Conservation (phyloP, 2,113 vertebrate species). For the Sinocyclocheilus maitianheensis region DNA sequence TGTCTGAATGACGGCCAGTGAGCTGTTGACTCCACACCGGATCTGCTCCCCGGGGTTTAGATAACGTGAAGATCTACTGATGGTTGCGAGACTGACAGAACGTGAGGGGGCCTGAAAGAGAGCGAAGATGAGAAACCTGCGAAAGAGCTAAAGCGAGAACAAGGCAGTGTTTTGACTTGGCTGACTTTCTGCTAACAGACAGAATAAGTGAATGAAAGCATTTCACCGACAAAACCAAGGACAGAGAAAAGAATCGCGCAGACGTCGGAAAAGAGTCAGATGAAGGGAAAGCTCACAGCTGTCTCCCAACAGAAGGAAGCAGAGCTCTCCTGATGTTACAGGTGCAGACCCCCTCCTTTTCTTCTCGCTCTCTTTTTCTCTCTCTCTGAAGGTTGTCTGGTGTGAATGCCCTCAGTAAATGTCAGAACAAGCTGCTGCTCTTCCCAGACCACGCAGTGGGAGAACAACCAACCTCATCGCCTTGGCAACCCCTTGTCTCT, state of each 20-base stretch:
- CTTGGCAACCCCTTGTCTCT: slow-evolving; percentile 78
- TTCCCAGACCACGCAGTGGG: slow-evolving; percentile 78
- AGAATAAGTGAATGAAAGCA: slow-evolving; percentile 61
- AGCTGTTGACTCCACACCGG: slow-evolving; percentile 12
- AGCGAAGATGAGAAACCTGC: not conserved
- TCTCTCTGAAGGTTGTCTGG: slow-evolving; percentile 57
- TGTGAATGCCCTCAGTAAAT: slow-evolving; percentile 75
- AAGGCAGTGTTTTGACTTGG: slow-evolving; percentile 54
- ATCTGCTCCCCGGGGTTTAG: slow-evolving; percentile 19
- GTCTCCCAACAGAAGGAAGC: slow-evolving; percentile 56
- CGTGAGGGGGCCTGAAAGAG: slow-evolving; percentile 10
- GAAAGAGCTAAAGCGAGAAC: slow-evolving; percentile 19
- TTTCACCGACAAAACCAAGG: slow-evolving; percentile 13
- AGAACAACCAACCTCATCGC: slow-evolving; percentile 78
- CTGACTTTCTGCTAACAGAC: slow-evolving; percentile 57
- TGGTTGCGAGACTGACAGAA: slow-evolving; percentile 26
- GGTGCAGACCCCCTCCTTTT: slow-evolving; percentile 61
- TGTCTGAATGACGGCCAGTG: slow-evolving; percentile 20
- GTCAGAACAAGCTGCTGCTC: slow-evolving; percentile 80
- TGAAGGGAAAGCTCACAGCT: slow-evolving; percentile 60
- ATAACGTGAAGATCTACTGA: slow-evolving; percentile 35
- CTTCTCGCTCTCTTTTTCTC: slow-evolving; percentile 24
- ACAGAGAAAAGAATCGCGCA: slow-evolving; percentile 49
- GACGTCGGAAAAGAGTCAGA: slow-evolving; percentile 55
- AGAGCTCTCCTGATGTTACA: slow-evolving; percentile 62